Base-by-base conservation (phyloP, 2,113 vertebrate species). In the Elaphurus davidianus region DNA sequence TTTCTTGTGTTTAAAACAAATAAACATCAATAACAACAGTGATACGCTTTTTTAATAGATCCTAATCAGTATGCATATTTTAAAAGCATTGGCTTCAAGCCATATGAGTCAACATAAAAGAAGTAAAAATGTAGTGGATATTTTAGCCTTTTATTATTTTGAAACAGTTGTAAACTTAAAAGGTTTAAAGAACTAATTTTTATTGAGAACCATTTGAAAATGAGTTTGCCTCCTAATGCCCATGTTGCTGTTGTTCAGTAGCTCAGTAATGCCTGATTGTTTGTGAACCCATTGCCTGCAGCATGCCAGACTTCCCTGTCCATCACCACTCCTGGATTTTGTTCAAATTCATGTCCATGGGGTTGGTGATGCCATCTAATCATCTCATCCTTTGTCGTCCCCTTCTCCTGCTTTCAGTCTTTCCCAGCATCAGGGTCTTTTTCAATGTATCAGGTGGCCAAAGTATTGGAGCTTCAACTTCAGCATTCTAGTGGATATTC, bases 11-110 rank as follows among this genome's bases (percentile, higher is more conserved):
- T 96, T 87, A 94, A 86, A 84, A 84, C 33, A 87, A 85, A 78
- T 45, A 98, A 82, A 85, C 50, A 97, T 84, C 40, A 95, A 93
- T 91, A 97, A 91, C 81, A 97, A 83, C 28, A 92, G 55, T 79
- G 74, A 90, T 87, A 59, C 6, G 40, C 47, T 71, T 64, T 59
- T 25, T 45, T 85, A 89, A 79, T 84, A 94, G 36, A 67, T 54
- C 16, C 45, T 87, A 54, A 78, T 94, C 28, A 57, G 6, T 54
- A 84, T 74, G n/a, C 7, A 55, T 62, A 79, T 55, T 89, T 91
- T 54, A 21, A 90, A 97, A n/a, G 64, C 1, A 4, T 59, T 96
- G 40, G 17, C 14, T 78, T 71, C 45, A 59, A 60, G 19, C 10
- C 1, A 12, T 36, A 12, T 21, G 15, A 62, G 59, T 62, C 40